Base-by-base conservation (phyloP, 1,140 invertebrate genomes). In the Pachypeltis micranthus region DNA sequence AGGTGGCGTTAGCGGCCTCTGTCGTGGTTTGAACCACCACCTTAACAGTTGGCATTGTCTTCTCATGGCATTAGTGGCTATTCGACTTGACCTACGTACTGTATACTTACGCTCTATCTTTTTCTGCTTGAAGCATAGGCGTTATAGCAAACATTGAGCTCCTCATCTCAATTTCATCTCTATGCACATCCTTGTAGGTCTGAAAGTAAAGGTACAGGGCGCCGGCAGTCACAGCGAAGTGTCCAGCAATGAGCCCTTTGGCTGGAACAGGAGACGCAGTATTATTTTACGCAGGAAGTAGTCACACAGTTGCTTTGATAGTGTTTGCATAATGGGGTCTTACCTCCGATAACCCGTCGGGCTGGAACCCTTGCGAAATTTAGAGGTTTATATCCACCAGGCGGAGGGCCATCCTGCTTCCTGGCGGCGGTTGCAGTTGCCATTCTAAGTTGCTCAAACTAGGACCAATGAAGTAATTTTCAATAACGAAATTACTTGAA, bases 351-450 rank as follows among this genome's bases (percentile, higher is more conserved):
- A 70, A 81, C 80, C 63, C 75, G 75, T 74, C 80, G 87, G 1
- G 88, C 80, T 28, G 85, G 84, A 31, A 88, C 76, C 70, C 89
- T 81, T 63, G 82, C 79, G 72, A 77, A 90, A 61, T 81, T 79
- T 67, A 93, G 85, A 12, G 84, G 80, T 67, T 80, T 80, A 74
- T 90, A 94, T 57, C 91, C 91, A 66, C 89, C 89, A 58, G 79
- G 74, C 65, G 91, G 91, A 69, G 91, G 90, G 79, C 93, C 78
- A 78, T 94, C 91, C 75, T 94, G 91, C 61, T 70, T 70, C 29
- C 61, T 60, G 3, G 57, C 59, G 1, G 62, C 47, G 25, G 65
- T 23, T 7, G 69, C 44, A 14, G 47, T 14, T 28, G 64, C 56
- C 47, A 66, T 68, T 57, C 51, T n/a, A n/a, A n/a, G n/a, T n/a